Evolutionary conservation across 2,888 invertebrate genomes (phyloP), one percentile per base, ranked within the genome.

Genomic region (Teinopalpus imperialis): DNA sequence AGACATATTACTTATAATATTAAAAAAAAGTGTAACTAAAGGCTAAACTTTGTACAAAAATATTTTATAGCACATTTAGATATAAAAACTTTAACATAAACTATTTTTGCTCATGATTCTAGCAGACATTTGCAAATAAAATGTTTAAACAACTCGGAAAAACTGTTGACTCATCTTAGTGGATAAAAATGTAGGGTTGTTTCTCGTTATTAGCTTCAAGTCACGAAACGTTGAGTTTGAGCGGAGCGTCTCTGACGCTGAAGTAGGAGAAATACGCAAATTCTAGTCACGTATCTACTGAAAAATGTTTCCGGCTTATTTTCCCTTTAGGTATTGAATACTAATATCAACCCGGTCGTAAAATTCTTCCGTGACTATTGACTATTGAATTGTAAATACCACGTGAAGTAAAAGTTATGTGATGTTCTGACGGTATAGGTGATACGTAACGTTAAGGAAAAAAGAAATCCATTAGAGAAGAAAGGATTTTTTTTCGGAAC

Each of bases 241-340:
- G 26, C 21, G 20, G 8, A 34, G 16, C 32, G n/a, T 40, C 45
- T 29, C 29, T 23, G 27, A 29, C 23, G 16, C 35, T 4, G 29
- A 21, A 37, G 31, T 14, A 12, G 24, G 27, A 23, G 12, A 21
- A 8, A 40, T n/a, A 32, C 26, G 20, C 27, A 13, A 24, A 45
- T 72, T 69, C 67, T 47, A 68, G 72, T 76, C 81, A 80, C 79
- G 79, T 74, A 69, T 72, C 59, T 57, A 67, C 69, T 80, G 73
- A 79, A 76, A 80, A 79, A 78, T 80, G 74, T 74, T 68, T 63
- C 64, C 59, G 64, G 61, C 62, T 65, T 65, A 59, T 63, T 72
- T 69, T 71, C 61, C 60, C 56, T 40, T 63, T 69, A 66, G 67
- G 72, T 61, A 59, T 58, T 64, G 80, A 80, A 80, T 81, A 78